phyloP scores from a whole-genome alignment of 2,113 vertebrate genomes.

The Sinocyclocheilus maitianheensis region DNA sequence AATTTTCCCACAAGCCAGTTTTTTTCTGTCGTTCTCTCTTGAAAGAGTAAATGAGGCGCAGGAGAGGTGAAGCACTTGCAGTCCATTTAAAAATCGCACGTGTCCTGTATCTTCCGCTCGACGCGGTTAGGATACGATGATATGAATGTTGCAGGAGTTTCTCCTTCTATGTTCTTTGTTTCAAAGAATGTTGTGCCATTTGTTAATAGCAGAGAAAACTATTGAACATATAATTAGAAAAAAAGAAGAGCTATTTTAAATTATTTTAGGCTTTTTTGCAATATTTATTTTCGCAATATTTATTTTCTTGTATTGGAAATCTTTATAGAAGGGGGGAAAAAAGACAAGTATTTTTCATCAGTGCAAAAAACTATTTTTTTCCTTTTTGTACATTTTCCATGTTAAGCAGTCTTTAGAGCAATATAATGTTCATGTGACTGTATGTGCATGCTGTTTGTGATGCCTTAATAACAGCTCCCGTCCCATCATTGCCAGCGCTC shows the following conservation, averaged over 20 bases:
- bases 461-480: slow-evolving; percentile 85
- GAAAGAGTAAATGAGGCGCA: neutral
- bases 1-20: neutral
- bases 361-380: slow-evolving; percentile 98
- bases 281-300: slow-evolving; percentile 99
- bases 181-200: slow-evolving; percentile 99
- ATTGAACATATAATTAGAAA: slow-evolving; percentile 91
- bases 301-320: slow-evolving; percentile 99
- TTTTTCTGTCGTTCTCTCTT: neutral
- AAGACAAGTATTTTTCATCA: slow-evolving; percentile 97
- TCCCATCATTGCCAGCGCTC: slow-evolving; percentile 79
- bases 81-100: neutral
- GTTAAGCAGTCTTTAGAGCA: slow-evolving; percentile 95
- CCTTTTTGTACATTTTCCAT: slow-evolving; percentile 98
- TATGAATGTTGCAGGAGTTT: slow-evolving; percentile 97
- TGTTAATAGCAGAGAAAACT: slow-evolving; percentile 99
- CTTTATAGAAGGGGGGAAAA: slow-evolving; percentile 93
- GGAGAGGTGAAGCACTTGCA: neutral
- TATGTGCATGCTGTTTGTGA: slow-evolving; percentile 93
- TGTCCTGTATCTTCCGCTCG: slow-evolving; percentile 72
- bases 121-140: slow-evolving; percentile 81
- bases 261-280: slow-evolving; percentile 99
- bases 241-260: slow-evolving; percentile 96
- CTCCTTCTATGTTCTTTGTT: slow-evolving; percentile 95
- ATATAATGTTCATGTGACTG: slow-evolving; percentile 95